Conservation (phyloP, 2,113 vertebrate genomes). For the Sturnus vulgaris region DNA sequence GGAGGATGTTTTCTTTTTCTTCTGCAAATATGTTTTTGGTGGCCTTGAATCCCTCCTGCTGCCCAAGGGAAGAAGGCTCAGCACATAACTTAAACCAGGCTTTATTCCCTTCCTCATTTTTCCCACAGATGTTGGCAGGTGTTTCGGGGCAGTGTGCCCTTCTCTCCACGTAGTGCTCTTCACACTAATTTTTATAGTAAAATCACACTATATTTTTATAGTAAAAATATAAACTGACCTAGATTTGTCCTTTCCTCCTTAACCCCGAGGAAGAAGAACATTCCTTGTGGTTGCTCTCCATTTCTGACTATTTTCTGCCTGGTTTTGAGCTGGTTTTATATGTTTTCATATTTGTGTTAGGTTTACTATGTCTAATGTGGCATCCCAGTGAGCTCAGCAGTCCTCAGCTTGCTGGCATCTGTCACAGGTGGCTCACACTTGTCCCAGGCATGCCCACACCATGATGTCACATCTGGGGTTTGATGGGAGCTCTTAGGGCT, state of each 20-base stretch:
- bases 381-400: not conserved
- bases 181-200: not conserved
- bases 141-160: not conserved
- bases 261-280: not conserved
- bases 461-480: not conserved
- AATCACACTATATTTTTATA: too few species aligned
- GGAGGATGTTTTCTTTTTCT: conserved; percentile 31
- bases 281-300: not conserved
- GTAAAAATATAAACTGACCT: not conserved
- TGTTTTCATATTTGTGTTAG: not conserved
- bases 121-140: not conserved
- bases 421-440: not conserved
- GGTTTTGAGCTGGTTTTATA: not conserved
- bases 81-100: not conserved
- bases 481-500: not conserved
- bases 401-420: not conserved
- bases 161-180: not conserved
- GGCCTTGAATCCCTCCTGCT: not conserved
- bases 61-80: not conserved
- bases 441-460: not conserved
- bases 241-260: not conserved
- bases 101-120: not conserved
- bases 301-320: not conserved
- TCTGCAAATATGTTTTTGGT: not conserved
- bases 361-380: not conserved